phyloP scores from a whole-genome alignment of 2,888 invertebrate genomes.

The Xanthia togata region DNA sequence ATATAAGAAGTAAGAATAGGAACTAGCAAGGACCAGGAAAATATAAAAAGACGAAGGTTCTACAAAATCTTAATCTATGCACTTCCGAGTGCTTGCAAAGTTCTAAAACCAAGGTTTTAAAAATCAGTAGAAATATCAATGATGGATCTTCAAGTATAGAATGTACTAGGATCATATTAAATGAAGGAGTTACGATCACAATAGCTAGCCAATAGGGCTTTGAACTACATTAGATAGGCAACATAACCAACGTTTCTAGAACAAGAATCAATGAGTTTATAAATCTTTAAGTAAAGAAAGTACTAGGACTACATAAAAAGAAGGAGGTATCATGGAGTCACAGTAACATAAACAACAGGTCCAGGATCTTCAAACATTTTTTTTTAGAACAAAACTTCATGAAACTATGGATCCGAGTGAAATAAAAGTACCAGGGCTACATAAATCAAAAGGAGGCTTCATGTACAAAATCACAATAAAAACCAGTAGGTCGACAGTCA shows the following conservation, averaged over 20 bases:
- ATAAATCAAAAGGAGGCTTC: constrained; percentile 29
- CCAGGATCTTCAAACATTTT: too few species aligned
- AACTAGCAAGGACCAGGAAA: constrained; percentile 8
- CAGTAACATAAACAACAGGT: too few species aligned
- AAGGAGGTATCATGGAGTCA: too few species aligned
- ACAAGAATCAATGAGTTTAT: constrained; percentile 11
- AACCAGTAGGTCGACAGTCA: constrained; percentile 21
- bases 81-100: background rate
- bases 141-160: background rate
- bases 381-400: background rate
- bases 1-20: background rate
- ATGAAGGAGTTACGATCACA: constrained; percentile 2
- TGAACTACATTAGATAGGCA: constrained; percentile 10
- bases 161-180: constrained; percentile 32
- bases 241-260: constrained; percentile 5
- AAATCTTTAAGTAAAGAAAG: background rate
- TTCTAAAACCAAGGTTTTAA: background rate
- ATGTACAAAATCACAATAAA: constrained; percentile 5
- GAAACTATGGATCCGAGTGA: background rate
- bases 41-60: background rate
- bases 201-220: constrained; percentile 4
- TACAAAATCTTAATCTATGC: constrained; percentile 5
- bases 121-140: background rate
- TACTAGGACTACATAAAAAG: constrained; percentile 23
- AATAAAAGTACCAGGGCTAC: constrained; percentile 35